Conservation (phyloP, 2,113 vertebrate genomes). For the Thalassoma bifasciatum region DNA sequence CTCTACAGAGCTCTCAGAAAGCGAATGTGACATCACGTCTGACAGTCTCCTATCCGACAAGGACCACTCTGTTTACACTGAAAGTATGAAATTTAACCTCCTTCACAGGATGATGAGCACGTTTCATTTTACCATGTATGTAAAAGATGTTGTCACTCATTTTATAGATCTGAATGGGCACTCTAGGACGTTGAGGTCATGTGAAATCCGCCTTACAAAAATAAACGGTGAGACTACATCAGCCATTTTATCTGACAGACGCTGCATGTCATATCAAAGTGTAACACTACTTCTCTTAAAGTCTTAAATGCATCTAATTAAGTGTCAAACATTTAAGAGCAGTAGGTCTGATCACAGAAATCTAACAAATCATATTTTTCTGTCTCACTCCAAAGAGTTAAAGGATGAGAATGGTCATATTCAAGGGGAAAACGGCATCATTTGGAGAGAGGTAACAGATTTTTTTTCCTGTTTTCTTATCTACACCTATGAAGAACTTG, state of each 20-base stretch:
- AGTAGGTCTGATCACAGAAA: not conserved
- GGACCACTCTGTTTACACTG: not conserved
- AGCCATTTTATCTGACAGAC: too few relatives aligned
- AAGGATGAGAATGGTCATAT: not conserved
- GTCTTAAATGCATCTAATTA: not conserved
- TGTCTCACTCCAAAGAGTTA: slow-evolving; percentile 23
- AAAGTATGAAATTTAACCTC: slow-evolving; percentile 11
- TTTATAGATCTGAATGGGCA: slow-evolving; percentile 65
- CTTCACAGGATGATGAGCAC: not conserved
- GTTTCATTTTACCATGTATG: too few relatives aligned
- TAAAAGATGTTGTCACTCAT: not conserved
- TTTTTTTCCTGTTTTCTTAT: not conserved
- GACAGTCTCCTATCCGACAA: slow-evolving; percentile 35
- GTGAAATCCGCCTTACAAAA: slow-evolving; percentile 79
- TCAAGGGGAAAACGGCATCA: not conserved
- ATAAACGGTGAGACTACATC: slow-evolving; percentile 67
- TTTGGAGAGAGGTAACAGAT: slow-evolving; percentile 40
- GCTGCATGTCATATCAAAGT: too few relatives aligned
- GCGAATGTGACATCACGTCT: slow-evolving; percentile 40
- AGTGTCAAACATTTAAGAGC: too few relatives aligned
- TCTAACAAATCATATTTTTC: not conserved
- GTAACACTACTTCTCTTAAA: not conserved
- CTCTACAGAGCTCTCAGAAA: slow-evolving; percentile 38
- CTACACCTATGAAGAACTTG: not conserved
- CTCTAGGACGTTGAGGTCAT: slow-evolving; percentile 67